These are phyloP conservation scores for Selenia dentaria DNA, from an alignment of 2,888 invertebrate genomes.

Conservation along the genomic window DNA sequence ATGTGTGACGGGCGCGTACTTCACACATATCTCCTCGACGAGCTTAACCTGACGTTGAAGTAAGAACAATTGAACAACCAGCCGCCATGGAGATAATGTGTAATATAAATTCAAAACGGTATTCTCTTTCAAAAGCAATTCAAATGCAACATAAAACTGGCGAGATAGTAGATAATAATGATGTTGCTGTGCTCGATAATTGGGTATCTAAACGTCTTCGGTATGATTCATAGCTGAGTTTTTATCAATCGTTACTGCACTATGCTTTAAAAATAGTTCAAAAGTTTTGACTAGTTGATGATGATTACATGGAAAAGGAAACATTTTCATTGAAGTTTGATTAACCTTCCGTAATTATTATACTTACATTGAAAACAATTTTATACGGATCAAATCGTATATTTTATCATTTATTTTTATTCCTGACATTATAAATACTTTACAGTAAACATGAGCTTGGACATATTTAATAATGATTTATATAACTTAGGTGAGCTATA, in stretches of 20 bases:
- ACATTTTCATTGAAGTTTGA: not conserved
- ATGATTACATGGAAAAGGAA: not conserved
- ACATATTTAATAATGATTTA: too few species aligned
- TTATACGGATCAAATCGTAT: too few species aligned
- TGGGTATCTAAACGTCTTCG: conserved; percentile 40
- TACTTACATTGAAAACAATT: too few species aligned
- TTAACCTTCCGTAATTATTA: too few species aligned
- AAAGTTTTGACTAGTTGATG: not conserved
- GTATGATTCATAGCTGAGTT: conserved; percentile 3
- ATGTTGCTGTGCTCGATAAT: conserved; percentile 49
- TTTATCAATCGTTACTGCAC: conserved; percentile 3
- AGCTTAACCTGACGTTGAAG: conserved; percentile 43
- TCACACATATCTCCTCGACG: conserved; percentile 60
- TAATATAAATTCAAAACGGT: conserved; percentile 69
- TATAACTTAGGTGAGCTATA: too few species aligned
- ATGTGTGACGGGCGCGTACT: conserved; percentile 55
- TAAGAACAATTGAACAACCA: conserved; percentile 43
- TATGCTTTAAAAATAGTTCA: not conserved
- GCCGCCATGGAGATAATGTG: conserved; percentile 59
- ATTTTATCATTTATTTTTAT: too few species aligned
- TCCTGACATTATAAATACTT: too few species aligned
- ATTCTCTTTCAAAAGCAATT: conserved; percentile 45
- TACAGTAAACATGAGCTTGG: too few species aligned
- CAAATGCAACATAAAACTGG: conserved; percentile 49
- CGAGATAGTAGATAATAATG: conserved; percentile 46